Conservation (phyloP, 2,113 vertebrate species). For the Murina feae region DNA sequence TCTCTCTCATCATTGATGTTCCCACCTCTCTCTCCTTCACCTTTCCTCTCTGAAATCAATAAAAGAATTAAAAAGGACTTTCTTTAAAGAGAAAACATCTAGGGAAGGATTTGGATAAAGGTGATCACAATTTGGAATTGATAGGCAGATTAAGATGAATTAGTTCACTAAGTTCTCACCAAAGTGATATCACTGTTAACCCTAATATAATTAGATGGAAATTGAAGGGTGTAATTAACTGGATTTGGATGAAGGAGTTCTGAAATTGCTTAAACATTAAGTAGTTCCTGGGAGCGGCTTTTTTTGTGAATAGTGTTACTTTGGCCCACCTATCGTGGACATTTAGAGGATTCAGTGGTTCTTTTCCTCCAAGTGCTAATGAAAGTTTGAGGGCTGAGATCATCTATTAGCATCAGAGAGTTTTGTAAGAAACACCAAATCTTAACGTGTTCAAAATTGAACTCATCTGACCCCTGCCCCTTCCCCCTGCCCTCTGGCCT, state of each 20-base stretch:
- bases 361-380: neutral
- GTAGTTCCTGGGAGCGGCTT: neutral
- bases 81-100: neutral
- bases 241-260: neutral
- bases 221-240: neutral
- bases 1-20: too few species aligned
- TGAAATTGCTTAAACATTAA: slow-evolving; percentile 3
- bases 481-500: neutral
- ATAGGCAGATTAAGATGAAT: neutral
- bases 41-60: too few species aligned
- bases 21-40: too few species aligned
- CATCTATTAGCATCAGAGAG: neutral
- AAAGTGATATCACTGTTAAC: slow-evolving; percentile 24
- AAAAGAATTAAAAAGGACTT: neutral
- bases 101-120: neutral
- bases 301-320: neutral
- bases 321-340: neutral
- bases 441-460: neutral
- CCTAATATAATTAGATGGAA: neutral
- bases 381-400: neutral
- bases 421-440: neutral
- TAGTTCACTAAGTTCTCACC: neutral
- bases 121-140: neutral
- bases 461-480: neutral
- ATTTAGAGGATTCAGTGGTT: neutral